These are phyloP conservation scores for Gila orcuttii DNA, from an alignment of 2,113 vertebrate species.

Conservation along the genomic window DNA sequence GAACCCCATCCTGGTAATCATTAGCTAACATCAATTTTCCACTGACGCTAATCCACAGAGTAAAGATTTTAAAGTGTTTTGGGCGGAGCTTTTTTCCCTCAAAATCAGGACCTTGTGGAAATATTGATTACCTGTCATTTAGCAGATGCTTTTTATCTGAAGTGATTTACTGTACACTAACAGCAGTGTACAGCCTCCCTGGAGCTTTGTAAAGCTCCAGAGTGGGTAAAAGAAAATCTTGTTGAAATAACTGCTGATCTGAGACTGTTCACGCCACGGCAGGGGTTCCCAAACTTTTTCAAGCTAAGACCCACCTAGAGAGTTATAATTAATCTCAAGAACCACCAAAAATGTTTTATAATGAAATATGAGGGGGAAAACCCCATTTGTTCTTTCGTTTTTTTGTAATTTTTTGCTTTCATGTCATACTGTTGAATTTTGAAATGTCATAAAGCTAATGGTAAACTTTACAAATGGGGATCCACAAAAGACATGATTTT, in stretches of 20 bases:
- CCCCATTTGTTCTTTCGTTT: not conserved
- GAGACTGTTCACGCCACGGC: not conserved
- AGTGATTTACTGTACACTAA: slow-evolving; percentile 27
- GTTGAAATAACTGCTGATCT: not conserved
- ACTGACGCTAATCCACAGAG: slow-evolving; percentile 19
- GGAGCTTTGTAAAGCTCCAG: not conserved
- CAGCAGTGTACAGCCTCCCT: slow-evolving; percentile 21
- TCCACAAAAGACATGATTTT: not conserved
- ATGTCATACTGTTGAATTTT: not conserved
- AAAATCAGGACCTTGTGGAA: slow-evolving; percentile 8
- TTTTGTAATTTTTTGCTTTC: too few species aligned
- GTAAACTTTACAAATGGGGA: not conserved
- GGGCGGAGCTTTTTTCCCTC: not conserved
- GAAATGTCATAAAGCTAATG: not conserved
- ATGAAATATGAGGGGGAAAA: not conserved
- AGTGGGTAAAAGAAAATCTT: not conserved
- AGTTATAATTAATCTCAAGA: not conserved
- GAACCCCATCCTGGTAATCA: slow-evolving; percentile 36
- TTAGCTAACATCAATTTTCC: slow-evolving; percentile 39
- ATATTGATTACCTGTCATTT: slow-evolving; percentile 45
- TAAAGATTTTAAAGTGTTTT: slow-evolving; percentile 27
- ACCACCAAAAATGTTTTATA: too few species aligned
- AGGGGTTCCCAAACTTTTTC: not conserved
- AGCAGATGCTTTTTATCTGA: slow-evolving; percentile 26
- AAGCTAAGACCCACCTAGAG: not conserved